Percentiles rank a stretch among this genome's conserved stretches.
These are phyloP conservation scores for Ennomos quercinarius DNA, from an alignment of 2,888 invertebrate genomes.

Conservation along the genomic window DNA sequence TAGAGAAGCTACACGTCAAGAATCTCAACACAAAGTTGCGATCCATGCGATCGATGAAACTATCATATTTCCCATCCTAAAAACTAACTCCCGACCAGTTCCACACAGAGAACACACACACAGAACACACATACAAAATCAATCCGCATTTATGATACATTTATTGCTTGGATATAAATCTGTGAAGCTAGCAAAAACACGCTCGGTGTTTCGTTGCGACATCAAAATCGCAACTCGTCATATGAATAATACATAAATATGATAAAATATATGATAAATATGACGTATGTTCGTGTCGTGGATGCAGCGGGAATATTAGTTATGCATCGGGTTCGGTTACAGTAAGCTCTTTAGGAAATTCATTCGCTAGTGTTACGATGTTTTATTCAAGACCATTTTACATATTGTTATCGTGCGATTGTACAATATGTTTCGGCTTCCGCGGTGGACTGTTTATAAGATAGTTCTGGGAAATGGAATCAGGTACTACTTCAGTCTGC, in stretches of 20 bases:
- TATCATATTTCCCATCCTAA: constrained; percentile 42
- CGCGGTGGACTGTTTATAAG: constrained; percentile 8
- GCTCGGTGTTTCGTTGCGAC: constrained; percentile 60
- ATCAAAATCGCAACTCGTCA: constrained; percentile 71
- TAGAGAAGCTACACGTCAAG: too few relatives aligned
- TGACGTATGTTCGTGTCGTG: constrained; percentile 63
- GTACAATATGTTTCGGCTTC: constrained; percentile 15
- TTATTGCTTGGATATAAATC: constrained; percentile 63
- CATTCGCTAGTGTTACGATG: constrained; percentile 27
- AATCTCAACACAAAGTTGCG: constrained; percentile 11
- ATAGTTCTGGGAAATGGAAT: constrained; percentile 1
- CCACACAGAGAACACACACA: constrained; percentile 30
- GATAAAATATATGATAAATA: constrained; percentile 46
- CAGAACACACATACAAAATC: constrained; percentile 35
- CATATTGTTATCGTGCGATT: constrained; percentile 23
- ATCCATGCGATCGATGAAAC: constrained; percentile 41
- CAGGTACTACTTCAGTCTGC: too few relatives aligned
- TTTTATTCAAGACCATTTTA: constrained; percentile 28
- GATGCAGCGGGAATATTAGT: constrained; percentile 47
- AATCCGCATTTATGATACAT: constrained; percentile 61
- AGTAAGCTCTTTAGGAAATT: constrained; percentile 31
- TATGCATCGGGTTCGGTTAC: constrained; percentile 49
- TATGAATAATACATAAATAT: constrained; percentile 77
- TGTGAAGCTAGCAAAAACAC: constrained; percentile 62
- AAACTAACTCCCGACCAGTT: constrained; percentile 14